Conservation (phyloP, 2,888 invertebrate species). For the Subacronicta megacephala region DNA sequence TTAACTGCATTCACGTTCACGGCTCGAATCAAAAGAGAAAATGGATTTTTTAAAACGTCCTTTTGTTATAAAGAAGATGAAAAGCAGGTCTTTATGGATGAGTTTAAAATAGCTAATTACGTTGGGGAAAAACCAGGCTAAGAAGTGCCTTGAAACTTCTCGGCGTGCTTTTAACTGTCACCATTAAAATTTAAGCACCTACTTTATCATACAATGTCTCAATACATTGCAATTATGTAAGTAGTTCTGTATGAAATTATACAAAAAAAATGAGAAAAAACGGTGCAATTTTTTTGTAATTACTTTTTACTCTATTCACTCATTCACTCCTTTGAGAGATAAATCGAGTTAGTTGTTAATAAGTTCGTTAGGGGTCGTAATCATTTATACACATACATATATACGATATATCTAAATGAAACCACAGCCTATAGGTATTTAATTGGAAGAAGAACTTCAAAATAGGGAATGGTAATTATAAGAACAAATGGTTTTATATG, state of each 20-base stretch:
- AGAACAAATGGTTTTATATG: too few species aligned
- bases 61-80: conserved; percentile 69
- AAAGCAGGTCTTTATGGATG: conserved; percentile 70
- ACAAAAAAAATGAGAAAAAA: too few species aligned
- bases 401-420: too few species aligned
- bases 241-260: conserved; percentile 14
- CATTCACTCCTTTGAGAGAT: too few species aligned
- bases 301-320: too few species aligned
- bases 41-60: conserved; percentile 68
- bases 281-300: too few species aligned
- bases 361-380: too few species aligned
- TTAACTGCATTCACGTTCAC: conserved; percentile 49
- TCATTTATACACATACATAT: too few species aligned
- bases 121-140: conserved; percentile 64
- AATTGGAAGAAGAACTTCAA: too few species aligned
- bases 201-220: conserved; percentile 11
- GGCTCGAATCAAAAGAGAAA: conserved; percentile 61
- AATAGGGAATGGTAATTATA: too few species aligned
- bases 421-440: too few species aligned
- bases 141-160: conserved; percentile 63
- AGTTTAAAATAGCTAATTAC: conserved; percentile 76
- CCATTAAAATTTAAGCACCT: conserved; percentile 63
- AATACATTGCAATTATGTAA: not conserved
- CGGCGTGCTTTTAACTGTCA: conserved; percentile 66
- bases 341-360: too few species aligned